A percentile compares a stretch with the other conserved stretches of the same genome.
phyloP scores from a whole-genome alignment of 2,797 vertebrate species.

The Natrix natrix region DNA sequence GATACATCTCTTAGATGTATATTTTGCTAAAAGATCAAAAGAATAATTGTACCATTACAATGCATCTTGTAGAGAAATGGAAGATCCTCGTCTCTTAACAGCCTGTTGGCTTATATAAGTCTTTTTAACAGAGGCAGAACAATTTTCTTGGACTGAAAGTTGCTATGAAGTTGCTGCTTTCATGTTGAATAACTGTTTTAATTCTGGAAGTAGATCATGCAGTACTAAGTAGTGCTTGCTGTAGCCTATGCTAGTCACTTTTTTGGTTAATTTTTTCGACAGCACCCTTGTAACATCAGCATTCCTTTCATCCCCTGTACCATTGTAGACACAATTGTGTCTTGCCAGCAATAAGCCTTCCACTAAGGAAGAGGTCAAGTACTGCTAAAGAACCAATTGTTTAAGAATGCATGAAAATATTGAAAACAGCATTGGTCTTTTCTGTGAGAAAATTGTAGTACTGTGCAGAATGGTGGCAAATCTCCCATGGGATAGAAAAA shows the following conservation, averaged over 20 bases:
- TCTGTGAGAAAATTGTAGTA: not conserved
- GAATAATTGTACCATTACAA: constrained; percentile 76
- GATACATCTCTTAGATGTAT: constrained; percentile 74
- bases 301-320: not conserved
- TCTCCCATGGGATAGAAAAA: no score
- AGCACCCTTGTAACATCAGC: not conserved
- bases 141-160: not conserved
- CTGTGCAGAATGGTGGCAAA: not conserved
- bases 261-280: not conserved
- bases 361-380: not conserved
- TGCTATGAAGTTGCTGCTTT: constrained; percentile 30
- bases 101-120: constrained; percentile 52
- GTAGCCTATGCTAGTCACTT: not conserved
- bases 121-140: constrained; percentile 34
- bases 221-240: not conserved
- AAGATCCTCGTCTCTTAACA: constrained; percentile 77
- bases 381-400: not conserved
- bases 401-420: not conserved
- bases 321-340: not conserved
- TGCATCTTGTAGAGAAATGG: constrained; percentile 74
- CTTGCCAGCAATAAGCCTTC: not conserved
- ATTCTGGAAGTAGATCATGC: constrained; percentile 29
- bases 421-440: not conserved
- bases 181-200: constrained; percentile 48
- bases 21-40: constrained; percentile 80